Base-by-base conservation (phyloP, 2,797 vertebrate genomes). In the Antrozous pallidus region DNA sequence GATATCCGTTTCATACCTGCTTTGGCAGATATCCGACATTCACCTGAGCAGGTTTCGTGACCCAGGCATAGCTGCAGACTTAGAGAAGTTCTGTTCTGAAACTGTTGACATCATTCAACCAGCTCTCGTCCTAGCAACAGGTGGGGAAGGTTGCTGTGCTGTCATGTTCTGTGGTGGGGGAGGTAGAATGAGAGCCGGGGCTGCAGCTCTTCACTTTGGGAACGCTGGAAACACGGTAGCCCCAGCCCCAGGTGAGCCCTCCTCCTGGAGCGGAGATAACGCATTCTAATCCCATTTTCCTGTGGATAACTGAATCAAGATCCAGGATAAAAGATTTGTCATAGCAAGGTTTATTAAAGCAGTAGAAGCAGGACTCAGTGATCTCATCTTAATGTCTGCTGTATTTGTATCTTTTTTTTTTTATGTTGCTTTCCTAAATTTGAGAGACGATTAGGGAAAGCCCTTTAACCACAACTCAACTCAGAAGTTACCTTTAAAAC, bases 41-140 rank as follows among this genome's bases (percentile, higher is more conserved):
- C 99, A 99, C 96, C 99, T 99, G 94, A 99, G 99, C 98, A 99
- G 98, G 83, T 99, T 99, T 97, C 98, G 88, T 33, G 99, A 99
- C 98, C 99, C 98, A 2, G 98, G 89, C 93, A 98, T 99, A 96
- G 98, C 98, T 91, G 96, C 98, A 6, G 99, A 99, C 96, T 99
- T 99, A 51, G 99, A 99, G 97, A 99, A 97, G 96, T 99, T 99
- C 98, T 99, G 99, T 98, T 99, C 98, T 3, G 98, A 99, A 97
- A 99, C 99, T 75, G 97, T 99, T 74, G 98, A 98, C 89, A 96
- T 99, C 95, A 99, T 99, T 96, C 98, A 98, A 91, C 99, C 99
- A 11, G 98, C 97, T 91, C 98, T 99, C 40, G 99, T 99, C 94
- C 98, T 99, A 36, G 99, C 98, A 78, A 99, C 99, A 99, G 99